phyloP scores from a whole-genome alignment of 2,888 invertebrate species.

The Rhogogaster chlorosoma region DNA sequence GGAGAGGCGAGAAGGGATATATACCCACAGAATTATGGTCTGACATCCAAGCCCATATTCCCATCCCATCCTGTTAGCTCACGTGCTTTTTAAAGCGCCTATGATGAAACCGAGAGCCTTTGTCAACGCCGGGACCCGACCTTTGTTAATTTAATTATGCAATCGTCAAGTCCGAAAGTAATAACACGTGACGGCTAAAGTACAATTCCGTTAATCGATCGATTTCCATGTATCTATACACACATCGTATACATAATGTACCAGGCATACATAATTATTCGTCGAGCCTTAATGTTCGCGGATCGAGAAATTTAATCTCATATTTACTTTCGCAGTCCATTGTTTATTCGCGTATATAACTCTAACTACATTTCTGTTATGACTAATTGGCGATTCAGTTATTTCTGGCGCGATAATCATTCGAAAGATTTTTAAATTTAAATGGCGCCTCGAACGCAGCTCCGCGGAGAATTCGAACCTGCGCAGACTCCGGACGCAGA shows the following conservation, averaged over 20 bases:
- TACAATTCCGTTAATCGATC: slow-evolving; percentile 38
- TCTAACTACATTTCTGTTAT: neutral
- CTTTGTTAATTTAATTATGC: slow-evolving; percentile 55
- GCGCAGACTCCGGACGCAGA: neutral
- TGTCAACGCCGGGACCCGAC: slow-evolving; percentile 38
- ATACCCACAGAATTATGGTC: slow-evolving; percentile 32
- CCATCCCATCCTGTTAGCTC: slow-evolving; percentile 51
- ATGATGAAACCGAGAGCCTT: slow-evolving; percentile 43
- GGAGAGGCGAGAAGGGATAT: neutral
- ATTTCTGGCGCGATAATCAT: neutral
- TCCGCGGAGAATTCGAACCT: neutral
- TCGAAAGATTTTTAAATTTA: neutral
- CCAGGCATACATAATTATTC: neutral
- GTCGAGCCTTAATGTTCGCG: neutral
- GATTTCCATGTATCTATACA: neutral
- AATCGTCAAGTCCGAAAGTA: slow-evolving; percentile 61
- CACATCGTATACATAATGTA: neutral
- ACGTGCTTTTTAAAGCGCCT: slow-evolving; percentile 45
- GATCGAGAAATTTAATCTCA: neutral
- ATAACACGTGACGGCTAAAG: slow-evolving; percentile 47
- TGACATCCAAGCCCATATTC: slow-evolving; percentile 41
- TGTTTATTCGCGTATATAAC: neutral
- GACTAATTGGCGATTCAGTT: neutral
- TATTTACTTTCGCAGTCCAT: neutral
- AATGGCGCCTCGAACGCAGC: neutral